Evolutionary conservation across 1,140 invertebrate species (phyloP), one percentile per base, ranked within the genome.

Genomic region (Luehdorfia chinensis): DNA sequence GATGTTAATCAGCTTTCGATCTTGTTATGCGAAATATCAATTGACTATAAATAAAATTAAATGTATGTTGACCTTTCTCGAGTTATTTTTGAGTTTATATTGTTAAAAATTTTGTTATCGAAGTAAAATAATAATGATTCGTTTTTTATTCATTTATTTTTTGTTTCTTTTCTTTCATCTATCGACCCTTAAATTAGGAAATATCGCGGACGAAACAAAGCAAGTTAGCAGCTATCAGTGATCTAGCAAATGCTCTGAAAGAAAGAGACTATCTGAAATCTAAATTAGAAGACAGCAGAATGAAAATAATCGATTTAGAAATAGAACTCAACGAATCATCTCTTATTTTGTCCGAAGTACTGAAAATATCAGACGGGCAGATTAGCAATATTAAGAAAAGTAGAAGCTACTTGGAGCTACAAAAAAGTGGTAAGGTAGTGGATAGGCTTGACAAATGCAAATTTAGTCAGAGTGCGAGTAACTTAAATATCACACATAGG

Each of bases 371-470:
- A 16, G 70, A 84, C 41, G 65, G 75, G 44, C 67, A 68, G 19
- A 47, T 79, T 14, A 67, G 50, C 31, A 64, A 65, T 28, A 79
- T 79, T 39, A 78, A 86, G 59, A 71, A 79, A 50, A 83, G 76
- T 36, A 81, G 72, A 65, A 84, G 77, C 55, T 81, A 75, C 63
- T 79, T 83, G 50, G 83, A 84, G 55, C 50, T 86, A 13, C 83
- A 80, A 66, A 86, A 84, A 55, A 86, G 81, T 66, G 79, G 79
- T 81, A 86, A 84, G 76, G 79, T 86, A 79, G 79, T 75, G 47
- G 70, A 75, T 74, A 86, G 79, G 58, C 60, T 86, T 27, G 77
- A 84, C 56, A 77, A 76, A 62, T 64, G 73, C 53, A 78, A 59
- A 52, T 70, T 66, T 44, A 84, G 75, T 55, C 78, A 60, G 48